Percentiles rank a stretch among this genome's conserved stretches.
phyloP scores from a whole-genome alignment of 37 sponge, comb jelly and placozoan species.

The Geodia barretti region DNA sequence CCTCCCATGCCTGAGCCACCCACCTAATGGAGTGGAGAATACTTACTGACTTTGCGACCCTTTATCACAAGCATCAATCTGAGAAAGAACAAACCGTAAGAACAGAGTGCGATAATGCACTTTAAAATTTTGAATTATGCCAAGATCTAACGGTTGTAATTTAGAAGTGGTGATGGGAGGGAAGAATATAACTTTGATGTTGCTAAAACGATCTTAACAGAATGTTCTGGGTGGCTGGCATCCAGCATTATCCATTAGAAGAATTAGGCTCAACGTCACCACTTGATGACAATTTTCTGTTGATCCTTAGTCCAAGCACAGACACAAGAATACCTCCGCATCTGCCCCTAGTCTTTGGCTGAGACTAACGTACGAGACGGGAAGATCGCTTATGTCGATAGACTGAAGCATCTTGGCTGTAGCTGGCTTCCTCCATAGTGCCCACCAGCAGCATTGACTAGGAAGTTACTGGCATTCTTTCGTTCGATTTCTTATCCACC shows the following conservation, averaged over 20 bases:
- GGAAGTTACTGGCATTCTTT: constrained; percentile 53
- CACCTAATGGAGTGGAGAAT: constrained; percentile 62
- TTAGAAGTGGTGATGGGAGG: constrained; percentile 62
- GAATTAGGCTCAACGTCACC: constrained; percentile 41
- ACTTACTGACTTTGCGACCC: constrained; percentile 56
- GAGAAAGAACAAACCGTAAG: constrained; percentile 23
- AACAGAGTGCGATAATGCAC: constrained; percentile 29
- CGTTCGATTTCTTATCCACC: constrained; percentile 50
- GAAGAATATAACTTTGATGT: constrained; percentile 56
- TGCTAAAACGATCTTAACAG: constrained; percentile 37
- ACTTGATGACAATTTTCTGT: constrained; percentile 19
- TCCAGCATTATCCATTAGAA: constrained; percentile 68
- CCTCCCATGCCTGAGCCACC: constrained; percentile 60
- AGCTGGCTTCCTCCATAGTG: constrained; percentile 16
- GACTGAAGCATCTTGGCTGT: constrained; percentile 46
- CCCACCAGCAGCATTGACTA: constrained; percentile 66
- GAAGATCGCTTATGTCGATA: constrained; percentile 32
- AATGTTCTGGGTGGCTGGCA: constrained; percentile 66
- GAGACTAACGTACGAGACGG: constrained; percentile 44
- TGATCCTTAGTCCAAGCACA: constrained; percentile 46
- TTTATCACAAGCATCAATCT: constrained; percentile 39
- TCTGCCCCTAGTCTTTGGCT: constrained; percentile 62
- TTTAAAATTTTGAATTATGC: constrained; percentile 39
- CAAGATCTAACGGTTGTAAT: constrained; percentile 70
- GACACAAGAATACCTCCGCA: constrained; percentile 46